Evolutionary conservation across 2,888 invertebrate species (phyloP).

Genomic region (Drosophila anceps): DNA sequence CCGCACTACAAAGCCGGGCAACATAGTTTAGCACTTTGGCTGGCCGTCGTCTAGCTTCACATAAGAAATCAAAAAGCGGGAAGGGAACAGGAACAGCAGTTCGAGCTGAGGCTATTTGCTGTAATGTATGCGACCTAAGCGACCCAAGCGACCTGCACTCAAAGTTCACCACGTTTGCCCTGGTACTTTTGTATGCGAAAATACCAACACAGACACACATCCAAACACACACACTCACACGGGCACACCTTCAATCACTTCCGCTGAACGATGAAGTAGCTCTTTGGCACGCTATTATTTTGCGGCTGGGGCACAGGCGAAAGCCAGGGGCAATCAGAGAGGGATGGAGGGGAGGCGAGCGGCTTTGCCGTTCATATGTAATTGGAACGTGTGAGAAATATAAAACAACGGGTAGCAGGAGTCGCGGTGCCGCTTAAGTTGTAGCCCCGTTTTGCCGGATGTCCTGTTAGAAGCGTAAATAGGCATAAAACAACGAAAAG

Average conservation of each 20-base stretch:
- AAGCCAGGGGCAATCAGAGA: background rate
- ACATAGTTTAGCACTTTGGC: constrained; percentile 84
- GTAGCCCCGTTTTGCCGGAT: constrained; percentile 73
- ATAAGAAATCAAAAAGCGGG: constrained; percentile 69
- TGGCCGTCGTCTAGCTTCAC: constrained; percentile 52
- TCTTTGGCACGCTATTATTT: constrained; percentile 85
- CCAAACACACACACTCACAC: constrained; percentile 37
- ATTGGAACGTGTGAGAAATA: constrained; percentile 85
- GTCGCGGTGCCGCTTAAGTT: constrained; percentile 61
- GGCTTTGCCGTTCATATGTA: constrained; percentile 64
- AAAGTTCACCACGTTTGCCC: constrained; percentile 69
- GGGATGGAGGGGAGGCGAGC: constrained; percentile 1
- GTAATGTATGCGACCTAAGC: constrained; percentile 54
- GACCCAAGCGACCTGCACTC: constrained; percentile 76
- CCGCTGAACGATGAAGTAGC: constrained; percentile 84
- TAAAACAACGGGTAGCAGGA: constrained; percentile 59
- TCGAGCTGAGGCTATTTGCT: constrained; percentile 22
- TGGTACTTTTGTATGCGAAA: constrained; percentile 70
- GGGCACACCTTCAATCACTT: constrained; percentile 84
- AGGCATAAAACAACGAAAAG: constrained; percentile 81
- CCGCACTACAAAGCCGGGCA: constrained; percentile 80
- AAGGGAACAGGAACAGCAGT: background rate
- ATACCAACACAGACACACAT: constrained; percentile 56
- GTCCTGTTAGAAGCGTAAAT: constrained; percentile 81
- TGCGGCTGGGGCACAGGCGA: constrained; percentile 36